Evolutionary conservation across 2,797 vertebrate genomes (phyloP), one percentile per base, ranked within the genome.

Genomic region (Gallirallus australis): DNA sequence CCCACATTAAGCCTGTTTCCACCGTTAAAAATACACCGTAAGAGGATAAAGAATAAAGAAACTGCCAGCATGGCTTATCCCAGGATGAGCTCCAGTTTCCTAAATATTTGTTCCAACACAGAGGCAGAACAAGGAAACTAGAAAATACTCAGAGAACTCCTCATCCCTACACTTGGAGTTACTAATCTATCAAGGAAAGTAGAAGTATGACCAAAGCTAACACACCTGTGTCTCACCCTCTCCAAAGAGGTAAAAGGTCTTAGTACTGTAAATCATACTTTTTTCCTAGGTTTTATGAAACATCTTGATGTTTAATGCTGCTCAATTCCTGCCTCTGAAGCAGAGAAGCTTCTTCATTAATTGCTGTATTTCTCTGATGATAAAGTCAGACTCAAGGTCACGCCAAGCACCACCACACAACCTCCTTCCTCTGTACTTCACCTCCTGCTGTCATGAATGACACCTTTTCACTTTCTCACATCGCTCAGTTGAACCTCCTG

Each of bases 1-100:
- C 14, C 10, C 50, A 65, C 8, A 13, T 45, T 40, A 71, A 86
- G 37, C 11, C 50, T 50, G 39, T 83, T 93, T 85, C 65, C 23
- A 48, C 30, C 0, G 0, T 79, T 69, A 93, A 68, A 91, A 88
- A 87, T 61, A 40, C n/a, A 84, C 59, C 7, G 3, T 83, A 82
- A 75, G 77, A 82, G 21, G 64, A 89, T 80, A 82, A 88, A 80
- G 63, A 90, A 82, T 31, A 59, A 42, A 61, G 9, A 66, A 93
- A 88, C 61, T 54, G 45, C 68, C 77, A 52, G 45, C 28, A 6
- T 15, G n/a, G 50, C 12, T 93, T 90, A 89, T 77, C 60, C 64
- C 72, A 87, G 50, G 57, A 63, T 59, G 65, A 93, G 61, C 35
- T 71, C 42, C 72, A 63, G 60, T 56, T 78, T 1, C 0, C 66